phyloP scores from a whole-genome alignment of 2,797 vertebrate genomes.

The Diplodus puntazzo region DNA sequence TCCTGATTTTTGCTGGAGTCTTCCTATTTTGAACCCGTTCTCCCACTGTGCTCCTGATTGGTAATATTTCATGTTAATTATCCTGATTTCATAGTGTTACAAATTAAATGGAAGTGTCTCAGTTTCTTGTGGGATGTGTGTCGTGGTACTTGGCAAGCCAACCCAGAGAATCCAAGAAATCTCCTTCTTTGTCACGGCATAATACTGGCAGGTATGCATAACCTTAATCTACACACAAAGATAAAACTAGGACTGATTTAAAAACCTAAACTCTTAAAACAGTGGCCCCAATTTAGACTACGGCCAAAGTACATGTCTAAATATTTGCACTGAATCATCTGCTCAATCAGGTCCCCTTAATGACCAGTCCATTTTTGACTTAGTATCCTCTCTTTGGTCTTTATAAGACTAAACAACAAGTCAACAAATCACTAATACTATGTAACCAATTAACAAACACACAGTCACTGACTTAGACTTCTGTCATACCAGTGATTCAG shows the following conservation, averaged over 20 bases:
- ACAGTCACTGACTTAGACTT: background rate
- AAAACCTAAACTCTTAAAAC: background rate
- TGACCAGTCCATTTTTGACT: background rate
- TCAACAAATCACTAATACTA: constrained; percentile 8
- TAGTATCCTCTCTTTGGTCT: constrained; percentile 1
- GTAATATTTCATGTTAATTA: no score
- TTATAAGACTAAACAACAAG: constrained; percentile 6
- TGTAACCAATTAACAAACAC: constrained; percentile 2
- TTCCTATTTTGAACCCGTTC: no score
- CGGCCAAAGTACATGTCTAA: background rate
- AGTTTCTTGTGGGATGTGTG: no score
- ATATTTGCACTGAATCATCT: constrained; percentile 23
- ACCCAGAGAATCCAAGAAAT: no score
- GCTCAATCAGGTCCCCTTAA: background rate
- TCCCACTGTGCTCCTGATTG: no score
- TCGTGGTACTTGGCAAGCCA: no score
- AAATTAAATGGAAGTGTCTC: no score
- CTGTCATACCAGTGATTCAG: constrained; percentile 15
- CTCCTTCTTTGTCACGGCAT: no score
- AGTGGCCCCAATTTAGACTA: background rate
- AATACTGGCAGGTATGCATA: no score
- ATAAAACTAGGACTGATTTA: background rate
- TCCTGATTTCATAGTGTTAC: no score
- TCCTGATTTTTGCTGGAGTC: no score
- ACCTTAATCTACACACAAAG: background rate